phyloP scores from a whole-genome alignment of 2,888 invertebrate species.

The Spisula solida region DNA sequence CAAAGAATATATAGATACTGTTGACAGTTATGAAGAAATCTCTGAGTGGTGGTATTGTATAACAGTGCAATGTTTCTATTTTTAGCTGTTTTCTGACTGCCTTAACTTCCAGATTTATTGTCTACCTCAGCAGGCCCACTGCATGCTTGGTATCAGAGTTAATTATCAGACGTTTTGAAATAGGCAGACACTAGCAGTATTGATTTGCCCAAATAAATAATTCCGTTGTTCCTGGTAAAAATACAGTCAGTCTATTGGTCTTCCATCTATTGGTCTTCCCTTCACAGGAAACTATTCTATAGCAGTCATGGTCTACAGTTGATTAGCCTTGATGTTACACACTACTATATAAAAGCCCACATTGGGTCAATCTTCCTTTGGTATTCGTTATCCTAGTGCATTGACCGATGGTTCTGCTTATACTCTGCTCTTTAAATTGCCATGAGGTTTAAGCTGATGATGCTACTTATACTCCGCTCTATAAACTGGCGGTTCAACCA shows the following conservation, averaged over 20 bases:
- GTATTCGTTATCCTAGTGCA: too few relatives aligned
- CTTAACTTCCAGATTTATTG: slow-evolving; percentile 1
- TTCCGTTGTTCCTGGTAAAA: slow-evolving; percentile 5
- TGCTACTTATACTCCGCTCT: too few relatives aligned
- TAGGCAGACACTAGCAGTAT: slow-evolving; percentile 9
- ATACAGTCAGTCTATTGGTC: background rate
- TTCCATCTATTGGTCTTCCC: slow-evolving; percentile 13
- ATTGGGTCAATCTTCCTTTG: too few relatives aligned
- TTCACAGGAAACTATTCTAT: background rate
- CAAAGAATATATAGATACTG: slow-evolving; percentile 15
- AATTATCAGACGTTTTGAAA: slow-evolving; percentile 24
- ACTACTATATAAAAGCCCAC: too few relatives aligned
- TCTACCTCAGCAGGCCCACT: slow-evolving; percentile 19
- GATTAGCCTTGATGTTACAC: background rate
- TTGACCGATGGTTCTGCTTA: too few relatives aligned
- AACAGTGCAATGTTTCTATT: slow-evolving; percentile 5
- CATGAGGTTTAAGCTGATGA: too few relatives aligned
- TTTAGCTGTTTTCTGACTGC: slow-evolving; percentile 2
- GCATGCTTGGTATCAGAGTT: slow-evolving; percentile 14
- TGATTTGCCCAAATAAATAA: slow-evolving; percentile 22
- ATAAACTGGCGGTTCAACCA: too few relatives aligned
- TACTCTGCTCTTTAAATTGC: too few relatives aligned
- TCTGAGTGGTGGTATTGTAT: slow-evolving; percentile 8
- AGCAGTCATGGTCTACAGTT: background rate
- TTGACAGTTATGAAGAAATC: background rate